phyloP scores from a whole-genome alignment of 2,113 vertebrate genomes.

The Melanerpes formicivorus region DNA sequence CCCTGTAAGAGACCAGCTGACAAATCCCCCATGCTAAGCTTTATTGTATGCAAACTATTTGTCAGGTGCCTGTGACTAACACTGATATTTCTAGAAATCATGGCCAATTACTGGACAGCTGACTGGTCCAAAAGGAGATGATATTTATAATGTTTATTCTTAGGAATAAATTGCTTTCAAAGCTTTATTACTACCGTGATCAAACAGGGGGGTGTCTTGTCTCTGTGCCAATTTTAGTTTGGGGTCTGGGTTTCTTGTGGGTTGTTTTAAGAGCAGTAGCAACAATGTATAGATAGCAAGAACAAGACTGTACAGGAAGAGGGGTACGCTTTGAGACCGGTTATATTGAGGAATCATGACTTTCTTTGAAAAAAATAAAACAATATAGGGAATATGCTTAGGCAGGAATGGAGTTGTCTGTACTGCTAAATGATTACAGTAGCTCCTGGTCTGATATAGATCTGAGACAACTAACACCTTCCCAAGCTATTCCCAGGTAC shows the following conservation, averaged over 20 bases:
- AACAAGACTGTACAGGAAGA: neutral
- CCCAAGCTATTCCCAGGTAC: neutral
- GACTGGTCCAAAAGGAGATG: neutral
- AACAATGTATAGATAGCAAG: neutral
- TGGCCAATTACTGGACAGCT: neutral
- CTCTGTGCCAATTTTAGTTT: neutral
- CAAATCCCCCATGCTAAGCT: conserved; percentile 7
- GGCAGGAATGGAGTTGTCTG: neutral
- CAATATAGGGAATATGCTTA: neutral
- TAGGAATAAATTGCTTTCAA: neutral
- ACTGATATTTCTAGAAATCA: conserved; percentile 2
- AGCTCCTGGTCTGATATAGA: neutral
- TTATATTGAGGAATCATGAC: neutral
- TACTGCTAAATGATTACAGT: neutral
- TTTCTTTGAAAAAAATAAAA: neutral
- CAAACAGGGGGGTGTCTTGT: neutral
- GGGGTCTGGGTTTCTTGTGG: neutral
- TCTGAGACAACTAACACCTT: neutral
- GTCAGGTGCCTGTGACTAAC: conserved; percentile 38
- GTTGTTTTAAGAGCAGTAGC: neutral
- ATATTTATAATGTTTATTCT: neutral
- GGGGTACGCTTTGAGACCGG: neutral
- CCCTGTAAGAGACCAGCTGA: neutral
- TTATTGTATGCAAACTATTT: conserved; percentile 53
- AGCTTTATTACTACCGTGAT: neutral